Conservation (phyloP, 2,888 invertebrate genomes). For the Drosophila setosimentum region DNA sequence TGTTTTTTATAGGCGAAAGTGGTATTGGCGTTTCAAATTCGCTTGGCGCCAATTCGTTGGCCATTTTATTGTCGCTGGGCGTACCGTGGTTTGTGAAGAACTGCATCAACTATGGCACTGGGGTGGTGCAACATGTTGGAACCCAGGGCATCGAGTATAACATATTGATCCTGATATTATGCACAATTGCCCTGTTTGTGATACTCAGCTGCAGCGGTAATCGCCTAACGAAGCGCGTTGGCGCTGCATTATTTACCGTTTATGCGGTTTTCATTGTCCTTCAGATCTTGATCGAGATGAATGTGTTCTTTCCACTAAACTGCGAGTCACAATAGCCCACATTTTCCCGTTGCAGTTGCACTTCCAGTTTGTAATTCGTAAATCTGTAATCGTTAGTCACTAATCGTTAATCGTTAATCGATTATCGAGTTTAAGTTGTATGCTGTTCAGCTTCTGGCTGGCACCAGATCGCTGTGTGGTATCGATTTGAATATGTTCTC, state of each 20-base stretch:
- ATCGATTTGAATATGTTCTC: not conserved
- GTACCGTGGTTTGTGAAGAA: constrained; percentile 94
- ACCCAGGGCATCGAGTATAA: constrained; percentile 94
- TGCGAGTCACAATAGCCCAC: constrained; percentile 51
- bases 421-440: constrained; percentile 22
- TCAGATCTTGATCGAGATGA: constrained; percentile 92
- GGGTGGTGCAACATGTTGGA: constrained; percentile 88
- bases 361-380: constrained; percentile 4
- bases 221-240: constrained; percentile 89
- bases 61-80: constrained; percentile 93
- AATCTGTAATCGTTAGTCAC: constrained; percentile 4
- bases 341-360: not conserved
- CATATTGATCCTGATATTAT: constrained; percentile 91
- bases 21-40: constrained; percentile 95
- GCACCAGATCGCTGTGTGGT: constrained; percentile 35
- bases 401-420: not conserved
- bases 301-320: constrained; percentile 87
- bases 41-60: constrained; percentile 93
- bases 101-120: constrained; percentile 86
- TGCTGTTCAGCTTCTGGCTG: constrained; percentile 55
- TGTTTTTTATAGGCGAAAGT: constrained; percentile 88
- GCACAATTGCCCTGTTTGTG: constrained; percentile 89
- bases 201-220: constrained; percentile 90
- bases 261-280: constrained; percentile 91
- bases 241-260: constrained; percentile 88